Base-by-base conservation (phyloP, 2,888 invertebrate species). In the Dendrolimus houi region DNA sequence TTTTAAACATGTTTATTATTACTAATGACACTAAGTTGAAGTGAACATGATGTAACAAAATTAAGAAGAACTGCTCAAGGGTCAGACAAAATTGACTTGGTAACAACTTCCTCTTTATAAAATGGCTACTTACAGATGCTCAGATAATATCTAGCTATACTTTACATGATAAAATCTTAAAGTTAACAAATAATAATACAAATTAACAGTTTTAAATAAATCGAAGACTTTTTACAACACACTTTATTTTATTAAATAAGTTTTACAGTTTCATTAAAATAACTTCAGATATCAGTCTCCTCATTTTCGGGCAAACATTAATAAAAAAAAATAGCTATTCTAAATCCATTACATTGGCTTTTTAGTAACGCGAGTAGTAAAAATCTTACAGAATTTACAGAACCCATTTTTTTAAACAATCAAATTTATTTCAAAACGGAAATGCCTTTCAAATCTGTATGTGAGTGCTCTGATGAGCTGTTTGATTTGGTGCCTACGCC, bases 1-100 rank as follows among this genome's bases (percentile, higher is more conserved):
- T 81, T 80, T 86, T 86, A 85, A 81, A 83, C 75, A 79, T 83
- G 78, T 87, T 87, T 88, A 87, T 80, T 86, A 81, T 70, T 81
- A 85, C 77, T 75, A 79, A 78, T 85, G 83, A 85, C 79, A 70
- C 82, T 85, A 84, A 76, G 76, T 83, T 83, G 80, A 76, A 82
- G 79, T 79, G 81, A 83, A 83, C 83, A 81, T 83, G 82, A 79
- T 76, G 72, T 72, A 69, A 75, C 47, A 77, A 73, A 74, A 74
- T 77, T 71, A 64, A 70, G 69, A 64, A 70, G 69, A 68, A 72
- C 64, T 73, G 70, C 76, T 71, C 66, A 68, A 60, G 65, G 67
- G 66, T 65, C 61, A 60, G 73, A 75, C 74, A 84, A n/a, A n/a
- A 83, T 82, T 84, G 81, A 86, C 82, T 83, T 83, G 85, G 86